Conservation (phyloP, 2,113 vertebrate species). For the Antechinus flavipes region DNA sequence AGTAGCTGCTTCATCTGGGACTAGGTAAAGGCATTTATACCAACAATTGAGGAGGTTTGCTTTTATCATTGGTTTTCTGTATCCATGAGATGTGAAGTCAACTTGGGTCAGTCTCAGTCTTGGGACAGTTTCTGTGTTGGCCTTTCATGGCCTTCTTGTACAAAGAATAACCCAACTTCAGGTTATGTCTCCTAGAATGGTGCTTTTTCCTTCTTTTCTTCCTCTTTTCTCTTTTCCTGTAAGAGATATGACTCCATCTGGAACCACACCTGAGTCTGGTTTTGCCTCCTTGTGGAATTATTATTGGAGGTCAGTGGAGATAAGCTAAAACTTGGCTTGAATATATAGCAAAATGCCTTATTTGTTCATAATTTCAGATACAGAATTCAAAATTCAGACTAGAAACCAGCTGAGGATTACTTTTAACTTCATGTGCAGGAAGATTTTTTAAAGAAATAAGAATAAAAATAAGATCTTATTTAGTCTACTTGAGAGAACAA, state of each 20-base stretch:
- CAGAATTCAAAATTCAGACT: conserved; percentile 13
- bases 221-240: neutral
- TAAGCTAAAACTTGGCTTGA: neutral
- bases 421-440: conserved; percentile 43
- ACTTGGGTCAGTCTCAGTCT: neutral
- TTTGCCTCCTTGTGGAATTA: neutral
- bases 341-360: neutral
- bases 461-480: conserved; percentile 3
- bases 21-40: conserved; percentile 19
- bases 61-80: conserved; percentile 9
- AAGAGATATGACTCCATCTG: conserved; percentile 14
- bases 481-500: conserved; percentile 31
- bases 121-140: conserved; percentile 18
- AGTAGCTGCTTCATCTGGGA: conserved; percentile 21
- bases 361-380: neutral
- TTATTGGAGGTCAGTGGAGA: neutral
- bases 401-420: neutral
- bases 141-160: neutral
- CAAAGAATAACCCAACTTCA: conserved; percentile 11
- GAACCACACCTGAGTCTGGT: neutral
- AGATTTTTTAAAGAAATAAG: neutral
- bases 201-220: neutral
- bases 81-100: neutral
- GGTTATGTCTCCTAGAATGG: neutral
- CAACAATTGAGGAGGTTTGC: neutral